A percentile compares a stretch with the other conserved stretches of the same genome.
These are phyloP conservation scores for Pogonocichla stellata DNA, from an alignment of 2,113 vertebrate species.

Conservation along the genomic window DNA sequence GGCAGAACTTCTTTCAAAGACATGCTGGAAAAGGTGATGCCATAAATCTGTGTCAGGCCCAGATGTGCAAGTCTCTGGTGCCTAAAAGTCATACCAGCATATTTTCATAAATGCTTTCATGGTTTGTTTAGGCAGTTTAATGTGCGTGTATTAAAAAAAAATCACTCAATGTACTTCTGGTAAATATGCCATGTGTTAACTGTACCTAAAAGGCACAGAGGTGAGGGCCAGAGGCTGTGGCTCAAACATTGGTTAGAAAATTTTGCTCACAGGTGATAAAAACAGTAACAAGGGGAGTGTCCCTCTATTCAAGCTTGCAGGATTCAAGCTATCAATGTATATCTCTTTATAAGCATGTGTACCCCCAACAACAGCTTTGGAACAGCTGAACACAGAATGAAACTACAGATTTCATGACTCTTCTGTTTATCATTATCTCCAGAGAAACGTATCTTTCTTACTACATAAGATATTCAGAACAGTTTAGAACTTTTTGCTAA, in stretches of 20 bases:
- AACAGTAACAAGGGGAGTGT: neutral
- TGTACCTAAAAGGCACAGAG: neutral
- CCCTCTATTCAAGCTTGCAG: neutral
- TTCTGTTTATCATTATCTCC: neutral
- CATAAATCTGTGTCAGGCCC: neutral
- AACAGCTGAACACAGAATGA: neutral
- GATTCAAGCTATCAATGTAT: neutral
- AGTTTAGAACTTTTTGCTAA: neutral
- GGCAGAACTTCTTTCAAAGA: neutral
- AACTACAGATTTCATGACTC: neutral
- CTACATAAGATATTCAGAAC: neutral
- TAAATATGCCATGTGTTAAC: neutral
- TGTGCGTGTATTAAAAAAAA: neutral
- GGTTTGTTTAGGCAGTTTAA: neutral
- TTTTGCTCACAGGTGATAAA: neutral
- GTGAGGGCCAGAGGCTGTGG: neutral
- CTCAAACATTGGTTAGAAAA: neutral
- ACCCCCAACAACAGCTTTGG: neutral
- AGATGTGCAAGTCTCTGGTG: neutral
- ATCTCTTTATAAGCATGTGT: neutral
- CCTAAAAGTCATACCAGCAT: neutral
- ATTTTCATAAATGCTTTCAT: neutral
- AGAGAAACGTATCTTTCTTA: neutral
- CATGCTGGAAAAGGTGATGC: neutral
- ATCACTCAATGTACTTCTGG: neutral